A percentile compares a stretch with the other conserved stretches of the same genome.
Conservation (phyloP, 1,140 invertebrate species). For the Drosophila pectinifera region DNA sequence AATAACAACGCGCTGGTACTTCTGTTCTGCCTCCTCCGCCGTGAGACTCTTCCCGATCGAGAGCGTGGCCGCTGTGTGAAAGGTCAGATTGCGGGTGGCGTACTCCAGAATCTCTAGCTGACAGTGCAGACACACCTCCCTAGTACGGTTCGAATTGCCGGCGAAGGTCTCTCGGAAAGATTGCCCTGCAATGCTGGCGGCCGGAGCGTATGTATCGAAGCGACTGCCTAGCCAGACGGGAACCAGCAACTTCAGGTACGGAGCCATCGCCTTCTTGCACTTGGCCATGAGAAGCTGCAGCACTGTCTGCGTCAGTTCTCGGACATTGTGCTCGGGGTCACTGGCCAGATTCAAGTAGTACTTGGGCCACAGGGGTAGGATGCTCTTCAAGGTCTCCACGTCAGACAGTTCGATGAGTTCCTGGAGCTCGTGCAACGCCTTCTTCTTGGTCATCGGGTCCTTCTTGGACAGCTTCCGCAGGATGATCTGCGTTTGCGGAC, state of each 20-base stretch:
- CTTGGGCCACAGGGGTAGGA: constrained; percentile 92
- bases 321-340: constrained; percentile 92
- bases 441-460: constrained; percentile 93
- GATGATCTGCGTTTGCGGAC: constrained; percentile 88
- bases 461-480: constrained; percentile 93
- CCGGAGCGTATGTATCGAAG: constrained; percentile 92
- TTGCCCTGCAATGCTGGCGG: constrained; percentile 89
- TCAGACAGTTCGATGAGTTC: constrained; percentile 88
- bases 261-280: constrained; percentile 90
- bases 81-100: constrained; percentile 89
- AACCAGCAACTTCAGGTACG: constrained; percentile 91
- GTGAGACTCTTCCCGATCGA: constrained; percentile 79
- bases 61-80: constrained; percentile 87
- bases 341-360: constrained; percentile 90
- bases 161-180: constrained; percentile 92
- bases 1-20: constrained; percentile 89
- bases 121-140: constrained; percentile 91
- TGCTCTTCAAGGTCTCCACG: constrained; percentile 87
- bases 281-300: constrained; percentile 89
- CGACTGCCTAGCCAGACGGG: constrained; percentile 92
- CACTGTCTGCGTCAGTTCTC: constrained; percentile 90
- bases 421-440: constrained; percentile 93
- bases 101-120: constrained; percentile 91
- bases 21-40: constrained; percentile 90
- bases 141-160: constrained; percentile 86